Conservation (phyloP, 2,113 vertebrate genomes). For the Pogona vitticeps region DNA sequence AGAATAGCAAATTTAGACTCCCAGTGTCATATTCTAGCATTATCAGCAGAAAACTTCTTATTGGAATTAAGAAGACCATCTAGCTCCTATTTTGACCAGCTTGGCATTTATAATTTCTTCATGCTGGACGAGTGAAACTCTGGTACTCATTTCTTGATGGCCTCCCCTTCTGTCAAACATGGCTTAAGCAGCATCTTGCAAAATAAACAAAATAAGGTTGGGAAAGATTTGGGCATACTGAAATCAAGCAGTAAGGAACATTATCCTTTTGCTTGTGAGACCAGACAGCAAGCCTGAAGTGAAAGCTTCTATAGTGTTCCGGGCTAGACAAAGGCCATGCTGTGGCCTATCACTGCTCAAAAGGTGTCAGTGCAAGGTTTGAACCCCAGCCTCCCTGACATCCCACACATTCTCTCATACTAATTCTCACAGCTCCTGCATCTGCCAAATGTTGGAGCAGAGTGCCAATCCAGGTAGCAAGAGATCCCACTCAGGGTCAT, state of each 20-base stretch:
- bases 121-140: neutral
- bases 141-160: slow-evolving; percentile 7
- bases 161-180: neutral
- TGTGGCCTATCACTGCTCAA: no score
- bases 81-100: neutral
- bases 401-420: no score
- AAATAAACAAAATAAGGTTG: neutral
- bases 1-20: no score
- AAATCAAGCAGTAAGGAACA: no score
- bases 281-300: neutral
- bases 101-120: neutral
- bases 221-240: neutral
- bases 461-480: no score
- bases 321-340: neutral
- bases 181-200: neutral
- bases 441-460: no score
- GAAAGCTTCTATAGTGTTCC: neutral
- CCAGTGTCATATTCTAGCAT: no score
- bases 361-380: no score
- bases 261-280: neutral
- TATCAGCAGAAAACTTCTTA: slow-evolving; percentile 3
- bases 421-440: no score
- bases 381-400: no score
- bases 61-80: neutral
- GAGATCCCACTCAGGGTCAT: no score